Evolutionary conservation across 2,113 vertebrate genomes (phyloP), one percentile per base, ranked within the genome.

Genomic region (Pica pica): DNA sequence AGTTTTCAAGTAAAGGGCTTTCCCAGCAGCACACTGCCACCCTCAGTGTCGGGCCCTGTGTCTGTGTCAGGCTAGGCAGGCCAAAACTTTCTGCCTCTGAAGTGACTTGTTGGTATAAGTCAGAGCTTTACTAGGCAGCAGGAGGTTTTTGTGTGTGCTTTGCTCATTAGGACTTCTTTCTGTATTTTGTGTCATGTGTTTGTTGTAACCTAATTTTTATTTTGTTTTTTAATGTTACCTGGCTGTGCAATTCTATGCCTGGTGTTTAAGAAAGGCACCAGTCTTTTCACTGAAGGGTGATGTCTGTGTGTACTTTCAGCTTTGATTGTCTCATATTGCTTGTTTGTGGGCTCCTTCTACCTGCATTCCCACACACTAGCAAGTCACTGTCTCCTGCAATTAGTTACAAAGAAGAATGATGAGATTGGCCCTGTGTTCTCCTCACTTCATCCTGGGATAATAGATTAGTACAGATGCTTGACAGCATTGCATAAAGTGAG

Each of bases 391-490:
- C 79, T 83, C 42, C 63, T 90, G 33, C 76, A 69, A 30, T 85
- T 88, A 70, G 65, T 65, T 83, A 65, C 31, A 37, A 1, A 61
- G 50, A 53, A 75, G 49, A 71, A 77, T 0, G 1, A 65, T 39
- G 59, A 90, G 70, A 76, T 79, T 56, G 27, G 75, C 85, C 52
- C 26, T 53, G 31, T 61, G n/a, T 76, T 82, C 78, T 87, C 78
- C 65, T 93, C 55, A 53, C 71, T 86, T 92, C 83, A 83, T 83
- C 83, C 79, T 73, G 20, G 30, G 79, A 50, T 88, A 93, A 94
- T 50, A 75, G 35, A 92, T 94, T 90, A 92, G 90, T 83, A 52
- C 57, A 87, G 67, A 69, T 92, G 63, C 59, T 88, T 92, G 85
- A 88, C 63, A 88, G 76, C 39, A 31, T 53, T 75, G 68, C 46